These are phyloP conservation scores for Amphipoea oculea DNA, from an alignment of 2,888 invertebrate genomes.

Conservation along the genomic window DNA sequence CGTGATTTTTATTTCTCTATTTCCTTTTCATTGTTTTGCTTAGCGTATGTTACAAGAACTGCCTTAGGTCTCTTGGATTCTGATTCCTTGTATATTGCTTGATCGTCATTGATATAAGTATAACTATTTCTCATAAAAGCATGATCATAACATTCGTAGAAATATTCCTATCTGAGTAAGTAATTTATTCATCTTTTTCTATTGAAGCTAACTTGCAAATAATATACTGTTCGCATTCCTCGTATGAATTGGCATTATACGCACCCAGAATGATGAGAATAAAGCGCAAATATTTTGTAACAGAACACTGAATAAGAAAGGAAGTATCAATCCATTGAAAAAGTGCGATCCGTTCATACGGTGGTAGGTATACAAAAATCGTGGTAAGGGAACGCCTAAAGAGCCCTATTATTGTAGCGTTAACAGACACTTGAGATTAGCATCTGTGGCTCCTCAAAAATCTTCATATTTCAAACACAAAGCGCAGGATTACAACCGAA, in stretches of 20 bases:
- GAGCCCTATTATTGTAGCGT: constrained; percentile 87
- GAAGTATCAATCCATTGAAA: constrained; percentile 83
- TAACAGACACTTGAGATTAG: constrained; percentile 91
- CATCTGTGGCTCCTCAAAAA: constrained; percentile 87
- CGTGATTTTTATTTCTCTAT: constrained; percentile 50
- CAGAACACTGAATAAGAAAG: constrained; percentile 72
- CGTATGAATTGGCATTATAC: constrained; percentile 50
- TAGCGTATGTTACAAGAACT: not conserved
- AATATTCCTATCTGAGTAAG: not conserved
- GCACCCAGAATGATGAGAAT: constrained; percentile 58
- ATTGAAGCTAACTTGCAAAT: constrained; percentile 10
- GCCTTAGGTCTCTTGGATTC: not conserved
- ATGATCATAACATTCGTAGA: not conserved
- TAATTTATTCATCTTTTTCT: constrained; percentile 14
- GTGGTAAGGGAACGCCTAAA: constrained; percentile 84
- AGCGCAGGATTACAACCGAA: constrained; percentile 86
- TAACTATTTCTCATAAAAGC: no score
- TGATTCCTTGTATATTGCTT: not conserved
- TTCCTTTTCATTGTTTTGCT: constrained; percentile 34
- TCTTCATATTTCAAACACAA: constrained; percentile 87
- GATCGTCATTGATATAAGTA: no score
- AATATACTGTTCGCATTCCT: constrained; percentile 30
- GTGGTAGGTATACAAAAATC: constrained; percentile 77
- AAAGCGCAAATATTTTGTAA: constrained; percentile 62
- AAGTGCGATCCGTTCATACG: constrained; percentile 81